Evolutionary conservation across 2,888 invertebrate genomes (phyloP).

Genomic region (Pollenia amentaria): DNA sequence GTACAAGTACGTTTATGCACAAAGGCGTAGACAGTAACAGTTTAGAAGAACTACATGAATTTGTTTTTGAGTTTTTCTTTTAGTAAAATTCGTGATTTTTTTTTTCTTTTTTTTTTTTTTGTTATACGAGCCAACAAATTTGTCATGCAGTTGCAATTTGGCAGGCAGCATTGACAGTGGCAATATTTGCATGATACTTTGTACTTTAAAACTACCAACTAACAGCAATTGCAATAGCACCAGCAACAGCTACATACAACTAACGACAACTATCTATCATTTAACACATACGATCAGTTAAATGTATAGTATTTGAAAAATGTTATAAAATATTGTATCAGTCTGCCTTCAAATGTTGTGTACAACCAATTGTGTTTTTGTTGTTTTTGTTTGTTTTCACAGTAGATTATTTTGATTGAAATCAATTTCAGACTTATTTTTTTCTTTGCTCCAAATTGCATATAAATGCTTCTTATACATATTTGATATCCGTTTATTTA

Average conservation of each 20-base stretch:
- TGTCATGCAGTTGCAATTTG: constrained; percentile 73
- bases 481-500: constrained; percentile 31
- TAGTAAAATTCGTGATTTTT: constrained; percentile 71
- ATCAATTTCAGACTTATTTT: constrained; percentile 48
- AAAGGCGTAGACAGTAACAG: constrained; percentile 28
- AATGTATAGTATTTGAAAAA: too few species aligned
- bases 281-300: neutral
- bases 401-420: constrained; percentile 55
- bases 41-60: constrained; percentile 34
- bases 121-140: constrained; percentile 64
- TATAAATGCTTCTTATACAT: neutral
- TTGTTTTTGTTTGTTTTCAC: constrained; percentile 34
- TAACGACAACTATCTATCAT: constrained; percentile 49
- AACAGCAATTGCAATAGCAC: constrained; percentile 18
- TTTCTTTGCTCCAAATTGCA: constrained; percentile 16
- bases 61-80: constrained; percentile 30
- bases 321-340: neutral
- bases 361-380: constrained; percentile 49
- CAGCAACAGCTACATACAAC: constrained; percentile 27
- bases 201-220: constrained; percentile 46
- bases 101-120: constrained; percentile 70
- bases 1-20: constrained; percentile 47
- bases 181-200: constrained; percentile 70
- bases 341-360: neutral
- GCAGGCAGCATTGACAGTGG: constrained; percentile 73